Conservation (phyloP, 2,797 vertebrate genomes). For the Cygnus olor region DNA sequence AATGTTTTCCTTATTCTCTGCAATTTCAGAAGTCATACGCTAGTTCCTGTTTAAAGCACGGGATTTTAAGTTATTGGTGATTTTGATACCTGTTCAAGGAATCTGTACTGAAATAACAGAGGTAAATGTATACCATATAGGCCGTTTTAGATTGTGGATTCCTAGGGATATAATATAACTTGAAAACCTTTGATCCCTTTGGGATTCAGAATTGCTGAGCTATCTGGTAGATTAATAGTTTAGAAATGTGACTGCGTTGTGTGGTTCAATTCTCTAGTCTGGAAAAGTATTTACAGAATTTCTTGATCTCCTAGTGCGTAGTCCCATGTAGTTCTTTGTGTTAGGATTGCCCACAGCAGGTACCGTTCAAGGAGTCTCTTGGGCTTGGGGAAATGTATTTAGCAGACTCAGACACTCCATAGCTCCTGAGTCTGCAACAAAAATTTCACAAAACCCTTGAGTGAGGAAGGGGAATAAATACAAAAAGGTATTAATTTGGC, state of each 20-base stretch:
- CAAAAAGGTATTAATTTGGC: slow-evolving; percentile 43
- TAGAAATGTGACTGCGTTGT: slow-evolving; percentile 35
- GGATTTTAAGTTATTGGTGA: neutral
- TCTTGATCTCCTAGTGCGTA: slow-evolving; percentile 38
- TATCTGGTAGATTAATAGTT: slow-evolving; percentile 57
- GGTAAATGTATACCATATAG: neutral
- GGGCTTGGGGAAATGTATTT: slow-evolving; percentile 58
- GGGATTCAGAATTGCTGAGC: slow-evolving; percentile 38
- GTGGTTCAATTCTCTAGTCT: slow-evolving; percentile 36
- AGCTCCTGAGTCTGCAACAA: slow-evolving; percentile 38
- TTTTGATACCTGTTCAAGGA: slow-evolving; percentile 17
- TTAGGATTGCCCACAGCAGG: slow-evolving; percentile 57
- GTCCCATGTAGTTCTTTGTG: slow-evolving; percentile 34
- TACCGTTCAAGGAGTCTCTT: slow-evolving; percentile 49
- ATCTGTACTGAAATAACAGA: neutral
- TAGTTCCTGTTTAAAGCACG: neutral
- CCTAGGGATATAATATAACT: slow-evolving; percentile 1
- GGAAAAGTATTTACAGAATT: slow-evolving; percentile 69
- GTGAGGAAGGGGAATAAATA: slow-evolving; percentile 25
- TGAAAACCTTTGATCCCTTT: slow-evolving; percentile 32
- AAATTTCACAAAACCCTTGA: slow-evolving; percentile 35
- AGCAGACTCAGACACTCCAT: slow-evolving; percentile 31
- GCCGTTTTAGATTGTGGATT: neutral
- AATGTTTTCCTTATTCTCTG: neutral
- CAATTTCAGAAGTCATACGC: neutral